phyloP scores from a whole-genome alignment of 1,140 invertebrate genomes.

The Drosophila subobscura region DNA sequence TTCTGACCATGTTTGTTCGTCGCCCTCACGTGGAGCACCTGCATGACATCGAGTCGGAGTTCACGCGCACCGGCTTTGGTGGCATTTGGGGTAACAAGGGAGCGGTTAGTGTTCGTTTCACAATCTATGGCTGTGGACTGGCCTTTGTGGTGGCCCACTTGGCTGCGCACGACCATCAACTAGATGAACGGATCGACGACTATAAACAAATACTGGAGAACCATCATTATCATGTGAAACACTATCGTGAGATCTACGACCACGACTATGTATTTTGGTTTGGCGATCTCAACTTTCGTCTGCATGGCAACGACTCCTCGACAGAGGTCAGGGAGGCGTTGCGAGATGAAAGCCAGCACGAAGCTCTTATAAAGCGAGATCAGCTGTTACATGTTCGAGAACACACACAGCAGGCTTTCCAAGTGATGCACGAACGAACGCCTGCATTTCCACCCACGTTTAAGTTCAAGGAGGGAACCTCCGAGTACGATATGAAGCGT shows the following conservation, averaged over 20 bases:
- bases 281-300: slow-evolving; percentile 96
- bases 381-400: slow-evolving; percentile 89
- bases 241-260: slow-evolving; percentile 92
- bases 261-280: slow-evolving; percentile 99
- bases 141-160: slow-evolving; percentile 95
- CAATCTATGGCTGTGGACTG: slow-evolving; percentile 92
- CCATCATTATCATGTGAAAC: slow-evolving; percentile 88
- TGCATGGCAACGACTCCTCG: slow-evolving; percentile 87
- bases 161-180: slow-evolving; percentile 92
- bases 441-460: slow-evolving; percentile 95
- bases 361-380: slow-evolving; percentile 88
- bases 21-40: slow-evolving; percentile 91
- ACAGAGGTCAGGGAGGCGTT: slow-evolving; percentile 87
- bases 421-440: slow-evolving; percentile 89
- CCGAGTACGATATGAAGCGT: slow-evolving; percentile 92
- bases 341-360: slow-evolving; percentile 87
- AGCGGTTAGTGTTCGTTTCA: slow-evolving; percentile 93
- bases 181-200: slow-evolving; percentile 92
- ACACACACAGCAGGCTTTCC: slow-evolving; percentile 89
- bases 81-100: slow-evolving; percentile 98
- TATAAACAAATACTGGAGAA: slow-evolving; percentile 92
- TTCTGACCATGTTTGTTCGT: slow-evolving; percentile 90
- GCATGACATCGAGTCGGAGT: slow-evolving; percentile 92
- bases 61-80: slow-evolving; percentile 93
- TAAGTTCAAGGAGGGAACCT: slow-evolving; percentile 90